A percentile compares a stretch with the other conserved stretches of the same genome.
These are phyloP conservation scores for Reticulitermes lucifugus DNA, from an alignment of 2,888 invertebrate genomes.

Conservation along the genomic window DNA sequence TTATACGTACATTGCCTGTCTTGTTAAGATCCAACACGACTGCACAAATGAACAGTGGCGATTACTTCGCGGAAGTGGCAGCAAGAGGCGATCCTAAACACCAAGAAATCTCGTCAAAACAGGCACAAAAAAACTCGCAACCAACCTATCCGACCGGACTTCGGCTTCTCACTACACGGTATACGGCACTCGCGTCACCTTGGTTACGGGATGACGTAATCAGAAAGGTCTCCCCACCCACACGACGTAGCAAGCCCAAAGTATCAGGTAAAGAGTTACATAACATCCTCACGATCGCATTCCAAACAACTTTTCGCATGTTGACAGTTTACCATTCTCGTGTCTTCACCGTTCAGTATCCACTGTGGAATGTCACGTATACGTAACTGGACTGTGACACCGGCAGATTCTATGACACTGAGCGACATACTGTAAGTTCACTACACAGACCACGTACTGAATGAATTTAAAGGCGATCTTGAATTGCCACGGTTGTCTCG, in stretches of 20 bases:
- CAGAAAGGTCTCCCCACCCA: neutral
- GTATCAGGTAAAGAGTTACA: neutral
- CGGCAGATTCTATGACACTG: too few relatives aligned
- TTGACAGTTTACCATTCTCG: neutral
- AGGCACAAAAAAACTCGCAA: neutral
- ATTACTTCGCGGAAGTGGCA: neutral
- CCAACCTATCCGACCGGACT: neutral
- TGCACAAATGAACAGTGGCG: too few relatives aligned
- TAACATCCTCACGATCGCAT: neutral
- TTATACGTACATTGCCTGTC: too few relatives aligned
- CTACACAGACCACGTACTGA: too few relatives aligned
- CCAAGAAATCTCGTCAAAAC: neutral
- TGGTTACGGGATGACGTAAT: slow-evolving; percentile 3
- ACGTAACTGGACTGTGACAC: too few relatives aligned
- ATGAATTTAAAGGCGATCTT: too few relatives aligned
- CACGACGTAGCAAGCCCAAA: neutral
- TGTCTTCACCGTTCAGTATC: too few relatives aligned
- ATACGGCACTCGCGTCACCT: neutral
- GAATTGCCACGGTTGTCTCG: too few relatives aligned
- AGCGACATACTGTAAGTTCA: too few relatives aligned
- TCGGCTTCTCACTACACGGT: neutral
- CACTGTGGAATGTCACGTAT: too few relatives aligned
- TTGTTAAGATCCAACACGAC: too few relatives aligned
- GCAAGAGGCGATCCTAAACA: neutral
- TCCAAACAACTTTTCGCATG: neutral